phyloP scores from a whole-genome alignment of 2,888 invertebrate species.

The Agonopterix arenella region DNA sequence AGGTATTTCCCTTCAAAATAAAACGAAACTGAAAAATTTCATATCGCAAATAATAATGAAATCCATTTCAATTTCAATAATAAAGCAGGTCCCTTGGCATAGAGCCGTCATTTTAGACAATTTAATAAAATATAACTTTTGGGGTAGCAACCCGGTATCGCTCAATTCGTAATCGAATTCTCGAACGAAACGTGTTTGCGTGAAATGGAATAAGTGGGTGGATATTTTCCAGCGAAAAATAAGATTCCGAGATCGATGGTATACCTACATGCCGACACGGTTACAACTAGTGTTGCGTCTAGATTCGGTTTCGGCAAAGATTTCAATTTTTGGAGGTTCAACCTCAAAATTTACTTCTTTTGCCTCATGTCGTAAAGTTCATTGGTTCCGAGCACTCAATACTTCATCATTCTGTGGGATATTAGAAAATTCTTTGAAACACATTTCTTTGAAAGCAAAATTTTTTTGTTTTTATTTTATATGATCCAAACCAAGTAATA shows the following conservation, averaged over 20 bases:
- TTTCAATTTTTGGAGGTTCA: no score
- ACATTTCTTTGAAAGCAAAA: no score
- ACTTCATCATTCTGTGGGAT: no score
- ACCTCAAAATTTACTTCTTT: no score
- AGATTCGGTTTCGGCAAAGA: no score
- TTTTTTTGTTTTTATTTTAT: no score
- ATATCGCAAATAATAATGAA: conserved; percentile 6
- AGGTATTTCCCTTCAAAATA: no score
- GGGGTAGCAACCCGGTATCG: conserved; percentile 10
- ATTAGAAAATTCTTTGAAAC: no score
- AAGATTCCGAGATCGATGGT: conserved; percentile 4
- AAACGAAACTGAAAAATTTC: no score
- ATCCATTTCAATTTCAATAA: conserved; percentile 21
- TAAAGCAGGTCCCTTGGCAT: conserved; percentile 2
- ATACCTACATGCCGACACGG: not conserved
- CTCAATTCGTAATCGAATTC: conserved; percentile 18
- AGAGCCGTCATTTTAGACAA: conserved; percentile 17
- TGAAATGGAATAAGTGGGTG: conserved; percentile 10
- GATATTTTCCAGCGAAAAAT: conserved; percentile 9
- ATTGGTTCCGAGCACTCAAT: no score
- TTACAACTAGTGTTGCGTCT: not conserved
- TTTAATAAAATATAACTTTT: conserved; percentile 23
- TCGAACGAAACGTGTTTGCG: conserved; percentile 8
- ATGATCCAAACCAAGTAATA: no score
- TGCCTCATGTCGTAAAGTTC: no score